Base-by-base conservation (phyloP, 2,113 vertebrate species). In the Ploceus nigricollis region DNA sequence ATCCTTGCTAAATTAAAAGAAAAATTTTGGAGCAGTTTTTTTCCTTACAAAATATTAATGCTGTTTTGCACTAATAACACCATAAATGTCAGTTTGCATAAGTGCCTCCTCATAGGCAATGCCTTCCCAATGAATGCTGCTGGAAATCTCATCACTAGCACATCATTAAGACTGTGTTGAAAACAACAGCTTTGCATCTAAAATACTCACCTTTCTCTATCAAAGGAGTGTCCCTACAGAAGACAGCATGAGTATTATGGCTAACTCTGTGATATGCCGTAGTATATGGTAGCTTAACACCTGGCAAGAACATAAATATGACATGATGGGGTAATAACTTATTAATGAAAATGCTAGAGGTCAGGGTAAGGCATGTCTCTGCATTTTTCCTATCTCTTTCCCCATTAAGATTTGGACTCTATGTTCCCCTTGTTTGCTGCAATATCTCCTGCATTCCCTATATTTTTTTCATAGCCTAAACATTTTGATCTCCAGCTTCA, bases 111-210 rank as follows among this genome's bases (percentile, higher is more conserved):
- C 37, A 61, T 28, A 80, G 17, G 13, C 22, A 60, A 44, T 73
- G 44, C 7, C 33, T 85, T 79, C 12, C 24, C 44, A 63, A 54
- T 28, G 16, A 88, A 45, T 12, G 8, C 40, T 80, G 33, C 35
- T 81, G 48, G 33, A 83, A 76, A 69, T 31, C 15, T 69, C 44
- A 53, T 25, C 47, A n/a, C 18, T 51, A 86, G 19, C 27, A 25
- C 6, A 22, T 31, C 27, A 69, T 14, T 0, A 0, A 69, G 40
- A 48, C 10, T 33, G 31, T 53, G 65, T 23, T 75, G 45, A 73
- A 81, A 75, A 60, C 22, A 69, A 51, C 13, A 61, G 11, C 4
- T 87, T 78, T 78, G 11, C 58, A n/a, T 11, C n/a, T 45, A n/a
- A 75, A 88, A 82, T 50, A 10, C 12, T 61, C 31, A 4, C 37